Conservation (phyloP, 2,888 invertebrate genomes). For the Standfussiana lucernea region DNA sequence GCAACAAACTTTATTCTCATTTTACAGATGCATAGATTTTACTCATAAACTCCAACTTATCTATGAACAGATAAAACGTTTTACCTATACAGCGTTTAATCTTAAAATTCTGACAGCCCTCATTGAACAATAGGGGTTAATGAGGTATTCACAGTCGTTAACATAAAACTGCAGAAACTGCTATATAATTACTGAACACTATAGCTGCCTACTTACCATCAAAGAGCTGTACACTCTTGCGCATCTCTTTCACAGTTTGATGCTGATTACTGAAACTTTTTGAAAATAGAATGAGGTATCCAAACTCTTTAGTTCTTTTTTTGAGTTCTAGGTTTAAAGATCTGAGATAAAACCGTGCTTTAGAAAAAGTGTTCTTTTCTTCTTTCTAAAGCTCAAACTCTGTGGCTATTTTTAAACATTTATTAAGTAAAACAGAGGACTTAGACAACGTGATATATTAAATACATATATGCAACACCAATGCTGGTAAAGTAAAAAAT, state of each 20-base stretch:
- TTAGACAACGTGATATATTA: not conserved
- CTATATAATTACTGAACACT: constrained; percentile 48
- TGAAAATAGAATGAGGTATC: constrained; percentile 9
- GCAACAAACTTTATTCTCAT: not conserved
- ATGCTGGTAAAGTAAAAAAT: not conserved
- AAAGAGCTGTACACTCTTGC: constrained; percentile 58
- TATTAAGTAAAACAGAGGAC: rapidly evolving
- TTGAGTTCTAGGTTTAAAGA: not conserved
- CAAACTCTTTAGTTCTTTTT: not conserved
- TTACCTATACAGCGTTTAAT: not conserved
- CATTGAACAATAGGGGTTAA: constrained; percentile 62
- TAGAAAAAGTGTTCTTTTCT: not conserved
- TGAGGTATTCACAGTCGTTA: constrained; percentile 63
- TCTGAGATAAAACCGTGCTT: not conserved
- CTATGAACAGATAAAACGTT: not conserved
- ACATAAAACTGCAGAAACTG: constrained; percentile 58
- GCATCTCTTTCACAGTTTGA: constrained; percentile 40
- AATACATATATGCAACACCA: not conserved
- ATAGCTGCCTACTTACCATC: constrained; percentile 55
- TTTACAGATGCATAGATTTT: too few species aligned
- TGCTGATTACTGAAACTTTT: constrained; percentile 18
- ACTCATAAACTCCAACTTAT: not conserved
- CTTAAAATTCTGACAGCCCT: constrained; percentile 57
- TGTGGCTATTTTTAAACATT: not conserved
- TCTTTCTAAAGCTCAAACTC: not conserved